Evolutionary conservation across 2,113 vertebrate species (phyloP).

Genomic region (Corythoichthys intestinalis): DNA sequence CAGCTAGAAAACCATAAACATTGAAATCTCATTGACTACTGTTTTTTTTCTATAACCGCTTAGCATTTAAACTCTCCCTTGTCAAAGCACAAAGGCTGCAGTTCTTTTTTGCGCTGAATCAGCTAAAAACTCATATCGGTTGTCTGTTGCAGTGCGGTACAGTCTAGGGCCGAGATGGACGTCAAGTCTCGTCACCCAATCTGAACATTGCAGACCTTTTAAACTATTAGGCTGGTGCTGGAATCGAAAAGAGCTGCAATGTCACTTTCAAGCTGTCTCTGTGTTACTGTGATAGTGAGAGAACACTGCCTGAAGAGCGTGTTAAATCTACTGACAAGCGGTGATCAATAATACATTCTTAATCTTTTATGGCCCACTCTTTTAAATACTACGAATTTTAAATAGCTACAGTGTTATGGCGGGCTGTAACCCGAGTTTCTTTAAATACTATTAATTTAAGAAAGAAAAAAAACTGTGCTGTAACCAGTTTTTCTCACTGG

Average conservation of each 20-base stretch:
- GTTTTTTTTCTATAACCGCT: neutral
- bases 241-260: neutral
- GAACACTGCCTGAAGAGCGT: neutral
- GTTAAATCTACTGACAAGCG: too few relatives aligned
- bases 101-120: neutral
- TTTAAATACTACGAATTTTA: too few relatives aligned
- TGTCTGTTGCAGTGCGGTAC: neutral
- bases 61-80: neutral
- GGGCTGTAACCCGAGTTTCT: too few relatives aligned
- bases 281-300: neutral
- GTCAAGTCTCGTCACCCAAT: neutral
- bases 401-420: too few relatives aligned
- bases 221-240: neutral
- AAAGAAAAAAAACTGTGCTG: too few relatives aligned
- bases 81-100: neutral
- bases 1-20: too few relatives aligned
- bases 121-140: neutral
- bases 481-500: too few relatives aligned
- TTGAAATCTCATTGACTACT: too few relatives aligned
- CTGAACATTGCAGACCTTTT: neutral
- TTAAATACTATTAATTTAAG: too few relatives aligned
- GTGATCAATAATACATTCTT: neutral
- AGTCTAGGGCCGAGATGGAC: neutral
- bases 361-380: too few relatives aligned
- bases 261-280: neutral